These are phyloP conservation scores for Epinotia nisella DNA, from an alignment of 2,888 invertebrate genomes.

Conservation along the genomic window DNA sequence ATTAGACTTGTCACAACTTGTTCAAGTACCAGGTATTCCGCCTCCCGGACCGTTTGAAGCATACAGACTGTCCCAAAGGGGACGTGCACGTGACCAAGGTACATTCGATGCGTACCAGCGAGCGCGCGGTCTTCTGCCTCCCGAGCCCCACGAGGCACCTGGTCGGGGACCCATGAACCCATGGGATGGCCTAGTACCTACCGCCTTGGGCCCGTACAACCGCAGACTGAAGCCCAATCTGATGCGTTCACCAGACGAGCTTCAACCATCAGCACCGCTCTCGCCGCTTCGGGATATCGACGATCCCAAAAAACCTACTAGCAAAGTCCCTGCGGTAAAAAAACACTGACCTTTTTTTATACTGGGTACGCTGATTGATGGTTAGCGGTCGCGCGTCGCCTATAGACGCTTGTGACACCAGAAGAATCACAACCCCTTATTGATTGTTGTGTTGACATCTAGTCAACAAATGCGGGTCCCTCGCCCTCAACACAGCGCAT, in stretches of 20 bases:
- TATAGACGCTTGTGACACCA: too few relatives aligned
- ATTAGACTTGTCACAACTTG: neutral
- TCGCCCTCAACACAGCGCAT: too few relatives aligned
- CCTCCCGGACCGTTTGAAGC: neutral
- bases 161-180: neutral
- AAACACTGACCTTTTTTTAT: neutral
- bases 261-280: neutral
- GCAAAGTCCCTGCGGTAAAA: neutral
- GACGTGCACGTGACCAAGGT: neutral
- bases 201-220: neutral
- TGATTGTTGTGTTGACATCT: too few relatives aligned
- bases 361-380: too few relatives aligned
- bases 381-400: neutral
- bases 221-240: neutral
- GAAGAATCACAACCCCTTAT: too few relatives aligned
- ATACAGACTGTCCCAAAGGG: too few relatives aligned
- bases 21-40: neutral
- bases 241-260: neutral
- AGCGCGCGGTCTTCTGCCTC: neutral
- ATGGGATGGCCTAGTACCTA: constrained; percentile 4
- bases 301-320: neutral
- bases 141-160: neutral
- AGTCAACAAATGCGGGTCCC: too few relatives aligned
- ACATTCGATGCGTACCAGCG: neutral
- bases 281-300: constrained; percentile 20